Base-by-base conservation (phyloP, 1,140 invertebrate species). In the Caenorhabditis brenneri region DNA sequence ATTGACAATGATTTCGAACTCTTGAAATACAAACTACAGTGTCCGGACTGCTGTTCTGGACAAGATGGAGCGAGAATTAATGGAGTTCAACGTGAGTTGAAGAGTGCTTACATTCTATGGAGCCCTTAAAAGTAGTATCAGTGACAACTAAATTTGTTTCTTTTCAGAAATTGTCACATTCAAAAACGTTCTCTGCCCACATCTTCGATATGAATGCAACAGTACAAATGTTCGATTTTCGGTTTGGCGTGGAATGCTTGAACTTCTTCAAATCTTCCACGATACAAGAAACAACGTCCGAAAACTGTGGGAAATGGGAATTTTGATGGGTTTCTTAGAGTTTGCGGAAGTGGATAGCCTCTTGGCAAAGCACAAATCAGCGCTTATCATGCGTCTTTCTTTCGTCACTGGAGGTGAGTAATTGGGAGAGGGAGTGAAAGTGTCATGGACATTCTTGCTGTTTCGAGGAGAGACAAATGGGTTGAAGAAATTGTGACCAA, bases 171-270 rank as follows among this genome's bases (percentile, higher is more conserved):
- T 85, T 24, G 85, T 91, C 27, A 90, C 85, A 15, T 90, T 90
- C 84, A 91, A 91, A 65, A 90, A 90, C 55, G 87, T 90, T 31
- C 80, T 89, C 3, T 89, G 89, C 55, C 89, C 89, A 6, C 89
- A 90, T 86, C 84, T 90, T 22, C 82, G 90, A 15, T 90, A 90
- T 58, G 89, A 90, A 85, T 91, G 89, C 48, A 90, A 89, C 7
- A 83, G 53, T 31, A 91, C 88, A 31, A 91, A 90, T 82, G 89
- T 91, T 49, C 87, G 90, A 27, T 90, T 90, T 78, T 88, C 87
- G 19, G 90, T 80, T 39, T 85, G 79, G 90, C 82, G 90, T 29
- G 89, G 89, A 78, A 89, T 90, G 90, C 84, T 90, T n/a, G 89
- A 90, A 53, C 69, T 90, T 4, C 81, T 91, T 2, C 89, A 90